These are phyloP conservation scores for Leptopilina boulardi DNA, from an alignment of 1,140 invertebrate genomes.

Conservation along the genomic window DNA sequence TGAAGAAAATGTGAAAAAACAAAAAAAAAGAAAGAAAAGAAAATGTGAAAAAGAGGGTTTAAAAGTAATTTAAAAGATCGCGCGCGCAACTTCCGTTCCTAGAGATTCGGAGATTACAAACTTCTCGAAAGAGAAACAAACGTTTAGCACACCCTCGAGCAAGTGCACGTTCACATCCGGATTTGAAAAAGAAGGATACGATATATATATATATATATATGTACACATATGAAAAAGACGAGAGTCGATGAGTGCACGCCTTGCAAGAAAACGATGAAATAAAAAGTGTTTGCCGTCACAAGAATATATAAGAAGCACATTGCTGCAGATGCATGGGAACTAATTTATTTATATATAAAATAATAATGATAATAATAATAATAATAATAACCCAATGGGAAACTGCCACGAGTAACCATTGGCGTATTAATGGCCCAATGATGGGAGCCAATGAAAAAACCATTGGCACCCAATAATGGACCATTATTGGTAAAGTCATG, in stretches of 20 bases:
- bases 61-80: background rate
- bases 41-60: background rate
- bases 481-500: too few relatives aligned
- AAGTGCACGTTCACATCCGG: constrained; percentile 18
- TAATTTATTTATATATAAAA: too few relatives aligned
- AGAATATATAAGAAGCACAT: too few relatives aligned
- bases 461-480: too few relatives aligned
- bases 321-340: too few relatives aligned
- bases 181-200: background rate
- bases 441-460: too few relatives aligned
- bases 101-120: constrained; percentile 8
- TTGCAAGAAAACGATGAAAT: background rate
- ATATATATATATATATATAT: background rate
- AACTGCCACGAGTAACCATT: too few relatives aligned
- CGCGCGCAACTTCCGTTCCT: background rate
- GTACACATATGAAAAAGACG: background rate
- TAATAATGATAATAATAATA: too few relatives aligned
- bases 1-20: background rate
- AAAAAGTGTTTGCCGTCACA: too few relatives aligned
- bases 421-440: too few relatives aligned
- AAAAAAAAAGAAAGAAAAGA: background rate
- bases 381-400: too few relatives aligned
- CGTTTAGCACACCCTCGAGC: constrained; percentile 24
- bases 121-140: constrained; percentile 28
- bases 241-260: background rate